phyloP scores from a whole-genome alignment of 2,888 invertebrate species.

The Drosophila picticornis region DNA sequence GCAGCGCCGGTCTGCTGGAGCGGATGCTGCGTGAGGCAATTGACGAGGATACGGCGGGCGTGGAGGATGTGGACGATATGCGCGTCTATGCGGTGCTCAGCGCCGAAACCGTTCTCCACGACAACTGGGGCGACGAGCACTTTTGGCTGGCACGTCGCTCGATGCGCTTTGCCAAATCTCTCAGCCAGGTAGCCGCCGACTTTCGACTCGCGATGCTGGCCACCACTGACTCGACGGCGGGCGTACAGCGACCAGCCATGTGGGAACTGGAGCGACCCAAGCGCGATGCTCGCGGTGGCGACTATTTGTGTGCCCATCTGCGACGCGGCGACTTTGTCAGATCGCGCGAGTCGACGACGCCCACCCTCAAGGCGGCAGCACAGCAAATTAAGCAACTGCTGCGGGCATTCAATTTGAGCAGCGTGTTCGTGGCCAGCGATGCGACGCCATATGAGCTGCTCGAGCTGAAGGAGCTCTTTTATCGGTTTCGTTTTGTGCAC shows the following conservation, averaged over 20 bases:
- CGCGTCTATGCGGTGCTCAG: slow-evolving; percentile 85
- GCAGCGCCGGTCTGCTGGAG: slow-evolving; percentile 88
- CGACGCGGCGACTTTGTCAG: slow-evolving; percentile 94
- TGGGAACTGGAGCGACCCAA: slow-evolving; percentile 87
- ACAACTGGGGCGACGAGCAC: slow-evolving; percentile 91
- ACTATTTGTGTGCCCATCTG: slow-evolving; percentile 94
- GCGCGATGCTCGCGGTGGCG: slow-evolving; percentile 87
- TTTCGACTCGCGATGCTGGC: slow-evolving; percentile 89
- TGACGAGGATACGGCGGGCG: slow-evolving; percentile 50
- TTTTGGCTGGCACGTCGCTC: slow-evolving; percentile 96
- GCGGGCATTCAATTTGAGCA: slow-evolving; percentile 86
- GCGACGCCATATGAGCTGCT: slow-evolving; percentile 86
- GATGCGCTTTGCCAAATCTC: slow-evolving; percentile 92
- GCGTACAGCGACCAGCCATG: slow-evolving; percentile 87
- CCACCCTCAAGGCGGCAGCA: slow-evolving; percentile 91
- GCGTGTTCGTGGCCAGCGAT: slow-evolving; percentile 95
- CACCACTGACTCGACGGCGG: slow-evolving; percentile 86
- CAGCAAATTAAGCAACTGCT: slow-evolving; percentile 89
- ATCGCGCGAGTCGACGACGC: slow-evolving; percentile 90
- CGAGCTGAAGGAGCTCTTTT: slow-evolving; percentile 81
- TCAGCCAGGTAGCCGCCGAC: slow-evolving; percentile 89
- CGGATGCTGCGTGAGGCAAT: slow-evolving; percentile 86
- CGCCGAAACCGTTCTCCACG: slow-evolving; percentile 95
- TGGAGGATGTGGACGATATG: slow-evolving; percentile 64
- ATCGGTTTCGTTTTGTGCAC: slow-evolving; percentile 74